phyloP scores from a whole-genome alignment of 2,888 invertebrate genomes.

The Agonopterix heracliana region DNA sequence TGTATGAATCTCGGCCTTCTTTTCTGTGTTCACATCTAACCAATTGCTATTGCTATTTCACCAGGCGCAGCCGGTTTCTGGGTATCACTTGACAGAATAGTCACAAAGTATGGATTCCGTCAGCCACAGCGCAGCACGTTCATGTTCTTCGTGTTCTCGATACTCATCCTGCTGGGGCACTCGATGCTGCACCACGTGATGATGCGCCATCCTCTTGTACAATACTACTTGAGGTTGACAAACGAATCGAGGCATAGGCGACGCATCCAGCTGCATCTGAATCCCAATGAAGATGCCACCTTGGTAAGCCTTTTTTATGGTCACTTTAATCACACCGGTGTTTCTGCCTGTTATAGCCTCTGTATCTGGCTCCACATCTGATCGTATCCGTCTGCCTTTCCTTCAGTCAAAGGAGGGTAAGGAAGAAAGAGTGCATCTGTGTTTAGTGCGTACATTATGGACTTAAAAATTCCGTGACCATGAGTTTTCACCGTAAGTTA shows the following conservation, averaged over 20 bases:
- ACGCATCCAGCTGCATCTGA: constrained; percentile 86
- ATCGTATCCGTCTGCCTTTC: too few species aligned
- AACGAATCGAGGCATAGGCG: constrained; percentile 83
- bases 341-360: too few species aligned
- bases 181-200: constrained; percentile 86
- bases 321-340: too few species aligned
- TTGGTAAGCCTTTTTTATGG: constrained; percentile 69
- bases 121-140: constrained; percentile 89
- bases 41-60: constrained; percentile 2
- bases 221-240: constrained; percentile 86
- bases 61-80: constrained; percentile 90
- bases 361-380: too few species aligned
- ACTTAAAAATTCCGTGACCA: too few species aligned
- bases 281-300: constrained; percentile 90
- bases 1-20: too few species aligned
- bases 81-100: constrained; percentile 89
- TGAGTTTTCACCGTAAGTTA: too few species aligned
- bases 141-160: constrained; percentile 90
- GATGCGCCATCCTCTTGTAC: constrained; percentile 87
- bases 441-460: too few species aligned
- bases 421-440: too few species aligned
- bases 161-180: constrained; percentile 84
- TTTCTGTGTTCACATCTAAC: too few species aligned
- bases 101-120: constrained; percentile 86
- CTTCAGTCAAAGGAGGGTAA: too few species aligned